These are phyloP conservation scores for Vicugna pacos DNA, from an alignment of 2,113 vertebrate species.

Conservation along the genomic window DNA sequence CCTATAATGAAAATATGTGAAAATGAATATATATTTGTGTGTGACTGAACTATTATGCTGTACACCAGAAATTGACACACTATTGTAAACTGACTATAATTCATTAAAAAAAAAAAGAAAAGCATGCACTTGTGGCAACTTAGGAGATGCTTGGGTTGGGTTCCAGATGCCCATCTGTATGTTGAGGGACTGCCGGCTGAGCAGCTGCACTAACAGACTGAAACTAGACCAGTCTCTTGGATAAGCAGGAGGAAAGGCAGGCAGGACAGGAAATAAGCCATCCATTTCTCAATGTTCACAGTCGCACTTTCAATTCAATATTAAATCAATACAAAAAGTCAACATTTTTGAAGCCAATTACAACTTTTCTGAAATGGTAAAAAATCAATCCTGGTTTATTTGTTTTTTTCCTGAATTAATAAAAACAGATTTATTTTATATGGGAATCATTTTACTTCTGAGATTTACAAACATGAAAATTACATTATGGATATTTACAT, in stretches of 20 bases:
- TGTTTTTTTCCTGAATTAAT: not conserved
- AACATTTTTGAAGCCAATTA: not conserved
- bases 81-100: no score
- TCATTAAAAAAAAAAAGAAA: not conserved
- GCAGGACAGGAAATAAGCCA: not conserved
- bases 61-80: no score
- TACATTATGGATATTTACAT: not conserved
- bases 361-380: not conserved
- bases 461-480: not conserved
- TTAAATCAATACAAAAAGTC: not conserved
- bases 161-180: constrained; percentile 26
- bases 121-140: not conserved
- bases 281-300: not conserved
- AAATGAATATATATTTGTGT: no score
- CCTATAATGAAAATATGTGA: no score
- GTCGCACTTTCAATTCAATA: not conserved
- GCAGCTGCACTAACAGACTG: constrained; percentile 38
- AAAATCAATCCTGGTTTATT: not conserved
- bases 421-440: constrained; percentile 11
- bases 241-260: not conserved
- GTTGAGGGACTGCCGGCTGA: not conserved
- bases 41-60: no score
- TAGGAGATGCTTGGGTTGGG: not conserved
- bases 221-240: not conserved
- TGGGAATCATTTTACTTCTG: constrained; percentile 3